Evolutionary conservation across 2,888 invertebrate species (phyloP).

Genomic region (Ferrisia virgata): DNA sequence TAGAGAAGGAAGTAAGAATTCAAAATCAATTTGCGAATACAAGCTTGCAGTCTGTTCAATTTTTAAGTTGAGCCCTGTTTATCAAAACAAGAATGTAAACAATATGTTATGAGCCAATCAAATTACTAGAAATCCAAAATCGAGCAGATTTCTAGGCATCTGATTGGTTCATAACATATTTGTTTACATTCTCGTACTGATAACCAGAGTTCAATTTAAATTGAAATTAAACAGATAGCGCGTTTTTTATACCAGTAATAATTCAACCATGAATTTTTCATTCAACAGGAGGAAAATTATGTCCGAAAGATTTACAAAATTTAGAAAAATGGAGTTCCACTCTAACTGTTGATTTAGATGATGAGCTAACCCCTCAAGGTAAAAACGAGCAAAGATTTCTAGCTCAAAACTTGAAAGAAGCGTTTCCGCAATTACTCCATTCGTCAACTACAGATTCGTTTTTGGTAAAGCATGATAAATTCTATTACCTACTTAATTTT

Average conservation of each 20-base stretch:
- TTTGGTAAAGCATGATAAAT: neutral
- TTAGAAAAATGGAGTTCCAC: constrained; percentile 1
- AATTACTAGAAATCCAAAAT: no score
- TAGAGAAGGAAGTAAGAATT: neutral
- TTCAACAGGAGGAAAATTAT: constrained; percentile 7
- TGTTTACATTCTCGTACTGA: no score
- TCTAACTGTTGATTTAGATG: neutral
- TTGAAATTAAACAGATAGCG: no score
- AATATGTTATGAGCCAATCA: no score
- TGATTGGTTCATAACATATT: no score
- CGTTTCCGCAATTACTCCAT: neutral
- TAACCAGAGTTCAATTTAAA: no score
- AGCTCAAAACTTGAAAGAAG: neutral
- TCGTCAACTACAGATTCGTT: neutral
- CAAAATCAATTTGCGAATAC: neutral
- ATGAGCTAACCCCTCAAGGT: neutral
- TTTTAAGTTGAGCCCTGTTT: no score
- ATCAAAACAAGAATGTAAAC: no score
- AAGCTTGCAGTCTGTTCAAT: no score
- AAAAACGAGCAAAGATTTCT: neutral
- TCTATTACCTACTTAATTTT: no score
- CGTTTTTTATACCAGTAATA: no score
- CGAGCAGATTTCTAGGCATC: no score
- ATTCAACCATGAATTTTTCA: neutral
- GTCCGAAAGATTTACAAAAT: neutral